Base-by-base conservation (phyloP, 1,140 invertebrate genomes). In the Dermatophagoides farinae region DNA sequence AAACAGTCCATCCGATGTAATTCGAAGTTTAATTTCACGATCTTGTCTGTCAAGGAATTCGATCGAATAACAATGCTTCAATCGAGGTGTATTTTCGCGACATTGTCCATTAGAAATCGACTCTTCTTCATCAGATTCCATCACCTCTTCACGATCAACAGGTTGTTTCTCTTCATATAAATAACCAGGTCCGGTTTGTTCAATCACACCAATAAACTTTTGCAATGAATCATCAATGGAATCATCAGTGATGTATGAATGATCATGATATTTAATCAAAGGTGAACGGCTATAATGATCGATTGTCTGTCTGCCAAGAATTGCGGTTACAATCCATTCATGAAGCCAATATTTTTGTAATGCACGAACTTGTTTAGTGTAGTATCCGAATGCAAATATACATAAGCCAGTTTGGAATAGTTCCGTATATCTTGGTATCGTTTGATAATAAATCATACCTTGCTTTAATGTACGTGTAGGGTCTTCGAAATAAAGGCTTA, bases 11-110 rank as follows among this genome's bases (percentile, higher is more conserved):
- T 60, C 58, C 31, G 16, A 22, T 16, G 2, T 38, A 14, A 60
- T 37, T 20, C 44, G 41, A 8, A 60, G 11, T 43, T 60, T 18
- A 6, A 60, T 8, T 16, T 16, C 25, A 4, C 10, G n/a, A 23
- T 37, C 43, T 18, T 60, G n/a, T 11, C 47, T 40, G 11, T 49
- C 18, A 8, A 60, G 16, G 9, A 60, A 20, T 23, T 47, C 43
- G 38, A 60, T 60, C n/a, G 23, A 37, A 52, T 37, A 23, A 60
- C 58, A 60, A 18, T 52, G 1, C 40, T 58, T 58, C 11, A 52
- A 12, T 23, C 58, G 41, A 39, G 23, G 10, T 16, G 41, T 60
- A n/a, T 43, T 43, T 2, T 55, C 25, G 9, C 8, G 46, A 9
- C 8, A 23, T 18, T 47, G n/a, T 18, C 8, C 22, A 23, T 47